Evolutionary conservation across 2,113 vertebrate species (phyloP).

Genomic region (Barnardius zonarius): DNA sequence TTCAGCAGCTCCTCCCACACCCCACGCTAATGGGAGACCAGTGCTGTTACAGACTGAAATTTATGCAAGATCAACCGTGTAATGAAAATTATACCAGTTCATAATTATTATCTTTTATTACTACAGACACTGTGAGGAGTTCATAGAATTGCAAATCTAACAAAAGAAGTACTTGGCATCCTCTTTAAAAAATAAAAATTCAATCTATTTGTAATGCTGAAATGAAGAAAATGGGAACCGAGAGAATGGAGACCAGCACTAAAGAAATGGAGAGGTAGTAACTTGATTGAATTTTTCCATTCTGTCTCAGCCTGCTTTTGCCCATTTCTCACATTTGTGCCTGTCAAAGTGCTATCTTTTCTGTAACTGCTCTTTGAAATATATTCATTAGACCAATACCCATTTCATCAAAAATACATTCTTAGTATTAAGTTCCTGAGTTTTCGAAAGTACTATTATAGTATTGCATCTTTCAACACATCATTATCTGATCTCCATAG

Average conservation of each 20-base stretch:
- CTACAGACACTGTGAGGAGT: background rate
- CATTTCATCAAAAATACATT: background rate
- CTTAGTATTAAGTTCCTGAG: background rate
- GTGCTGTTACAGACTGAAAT: background rate
- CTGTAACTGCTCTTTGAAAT: background rate
- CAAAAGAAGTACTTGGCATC: background rate
- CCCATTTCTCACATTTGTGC: background rate
- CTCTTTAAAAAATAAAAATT: background rate
- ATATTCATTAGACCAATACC: background rate
- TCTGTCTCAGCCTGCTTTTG: background rate
- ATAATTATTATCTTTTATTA: slow-evolving; percentile 31
- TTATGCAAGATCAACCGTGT: background rate
- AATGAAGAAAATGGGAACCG: background rate
- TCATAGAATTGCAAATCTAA: slow-evolving; percentile 20
- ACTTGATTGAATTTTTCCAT: slow-evolving; percentile 14
- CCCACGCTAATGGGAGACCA: background rate
- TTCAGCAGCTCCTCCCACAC: background rate
- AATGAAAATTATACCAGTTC: slow-evolving; percentile 1
- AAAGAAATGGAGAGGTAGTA: background rate
- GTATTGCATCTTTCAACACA: background rate
- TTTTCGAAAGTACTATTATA: background rate
- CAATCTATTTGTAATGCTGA: background rate
- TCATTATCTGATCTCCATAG: background rate
- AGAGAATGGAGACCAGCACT: background rate
- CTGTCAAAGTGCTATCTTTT: background rate